Conservation (phyloP, 2,797 vertebrate genomes). For the Bovichtus variegatus region DNA sequence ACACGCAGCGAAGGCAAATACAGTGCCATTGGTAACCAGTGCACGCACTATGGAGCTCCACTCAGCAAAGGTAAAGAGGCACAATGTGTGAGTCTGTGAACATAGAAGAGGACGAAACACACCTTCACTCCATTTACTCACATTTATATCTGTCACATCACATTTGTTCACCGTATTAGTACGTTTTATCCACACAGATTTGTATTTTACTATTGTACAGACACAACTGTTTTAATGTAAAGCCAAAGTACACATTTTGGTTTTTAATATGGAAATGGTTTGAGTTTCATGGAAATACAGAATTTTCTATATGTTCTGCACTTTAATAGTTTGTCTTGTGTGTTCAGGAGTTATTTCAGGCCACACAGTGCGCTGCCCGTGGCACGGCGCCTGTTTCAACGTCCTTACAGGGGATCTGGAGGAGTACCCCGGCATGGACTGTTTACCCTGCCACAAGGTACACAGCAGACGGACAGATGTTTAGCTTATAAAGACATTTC, state of each 20-base stretch:
- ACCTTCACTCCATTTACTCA: not conserved
- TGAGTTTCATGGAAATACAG: not conserved
- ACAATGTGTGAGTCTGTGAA: not conserved
- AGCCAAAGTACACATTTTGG: not conserved
- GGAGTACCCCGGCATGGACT: slow-evolving; percentile 89
- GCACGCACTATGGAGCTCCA: slow-evolving; percentile 87
- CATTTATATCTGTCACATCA: not conserved
- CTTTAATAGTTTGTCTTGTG: slow-evolving; percentile 16
- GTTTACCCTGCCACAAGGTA: slow-evolving; percentile 88
- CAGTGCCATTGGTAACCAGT: slow-evolving; percentile 86
- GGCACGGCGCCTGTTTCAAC: slow-evolving; percentile 91
- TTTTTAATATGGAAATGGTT: not conserved
- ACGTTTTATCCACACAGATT: not conserved
- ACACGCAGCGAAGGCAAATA: slow-evolving; percentile 81
- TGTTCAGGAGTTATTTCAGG: slow-evolving; percentile 81
- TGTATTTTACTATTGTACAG: not conserved
- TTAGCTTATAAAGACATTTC: not conserved
- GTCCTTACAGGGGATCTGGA: slow-evolving; percentile 89
- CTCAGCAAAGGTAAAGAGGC: slow-evolving; percentile 86
- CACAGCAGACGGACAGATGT: not conserved
- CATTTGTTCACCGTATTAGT: too few relatives aligned
- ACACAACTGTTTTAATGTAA: not conserved
- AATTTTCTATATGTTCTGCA: not conserved
- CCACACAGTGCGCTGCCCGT: slow-evolving; percentile 88
- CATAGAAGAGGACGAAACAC: not conserved